These are phyloP conservation scores for Poliocrania exsul DNA, from an alignment of 2,797 vertebrate species.

Conservation along the genomic window DNA sequence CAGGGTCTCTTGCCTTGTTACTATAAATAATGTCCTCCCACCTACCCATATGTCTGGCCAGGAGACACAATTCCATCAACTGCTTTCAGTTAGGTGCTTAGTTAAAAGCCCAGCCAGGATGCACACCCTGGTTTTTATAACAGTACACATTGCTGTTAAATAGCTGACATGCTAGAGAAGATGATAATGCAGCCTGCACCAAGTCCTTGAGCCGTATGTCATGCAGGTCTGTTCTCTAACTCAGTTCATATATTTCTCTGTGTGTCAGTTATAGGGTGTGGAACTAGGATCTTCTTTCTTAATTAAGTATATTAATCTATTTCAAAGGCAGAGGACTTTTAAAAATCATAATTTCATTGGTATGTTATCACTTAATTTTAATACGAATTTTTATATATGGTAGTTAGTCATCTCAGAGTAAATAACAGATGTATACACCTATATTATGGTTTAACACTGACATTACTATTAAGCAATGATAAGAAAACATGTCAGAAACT, in stretches of 20 bases:
- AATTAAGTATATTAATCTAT: conserved; percentile 56
- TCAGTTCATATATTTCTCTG: conserved; percentile 16
- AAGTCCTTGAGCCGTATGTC: conserved; percentile 26
- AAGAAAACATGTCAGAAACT: conserved; percentile 78
- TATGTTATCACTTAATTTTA: conserved; percentile 67
- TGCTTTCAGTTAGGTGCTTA: background rate
- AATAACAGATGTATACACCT: conserved; percentile 80
- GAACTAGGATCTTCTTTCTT: conserved; percentile 8
- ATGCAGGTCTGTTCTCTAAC: conserved; percentile 11
- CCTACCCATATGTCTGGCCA: background rate
- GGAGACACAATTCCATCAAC: background rate
- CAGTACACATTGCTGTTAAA: conserved; percentile 2
- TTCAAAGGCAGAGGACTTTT: conserved; percentile 45
- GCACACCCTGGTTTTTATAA: background rate
- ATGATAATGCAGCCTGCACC: background rate
- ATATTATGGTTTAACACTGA: conserved; percentile 76
- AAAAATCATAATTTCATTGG: conserved; percentile 40
- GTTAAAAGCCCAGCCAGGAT: conserved; percentile 16
- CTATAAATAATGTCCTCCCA: background rate
- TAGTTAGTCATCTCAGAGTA: conserved; percentile 74
- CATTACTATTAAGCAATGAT: conserved; percentile 74
- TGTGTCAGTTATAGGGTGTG: background rate
- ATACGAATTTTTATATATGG: conserved; percentile 62
- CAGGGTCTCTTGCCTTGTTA: background rate
- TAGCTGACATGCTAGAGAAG: conserved; percentile 10